Evolutionary conservation across 2,113 vertebrate genomes (phyloP).

Genomic region (Narcine bancroftii): DNA sequence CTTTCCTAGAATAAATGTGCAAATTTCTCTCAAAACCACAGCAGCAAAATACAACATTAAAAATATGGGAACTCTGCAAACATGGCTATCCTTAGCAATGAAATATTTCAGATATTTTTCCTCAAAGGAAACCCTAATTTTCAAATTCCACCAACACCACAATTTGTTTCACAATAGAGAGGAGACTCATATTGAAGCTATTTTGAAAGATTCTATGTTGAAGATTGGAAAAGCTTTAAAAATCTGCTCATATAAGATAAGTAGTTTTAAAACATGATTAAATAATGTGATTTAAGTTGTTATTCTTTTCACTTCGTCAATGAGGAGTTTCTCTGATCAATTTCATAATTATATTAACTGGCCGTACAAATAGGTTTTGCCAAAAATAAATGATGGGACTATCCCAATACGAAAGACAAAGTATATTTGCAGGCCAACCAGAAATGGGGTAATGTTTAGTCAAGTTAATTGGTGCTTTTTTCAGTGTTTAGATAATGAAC

Average conservation of each 20-base stretch:
- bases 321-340: no score
- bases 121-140: not conserved
- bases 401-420: not conserved
- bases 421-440: not conserved
- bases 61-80: not conserved
- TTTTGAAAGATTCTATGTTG: not conserved
- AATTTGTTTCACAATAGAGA: no score
- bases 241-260: not conserved
- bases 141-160: not conserved
- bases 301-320: not conserved
- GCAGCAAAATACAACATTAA: not conserved
- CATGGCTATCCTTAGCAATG: not conserved
- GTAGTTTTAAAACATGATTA: not conserved
- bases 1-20: not conserved
- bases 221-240: not conserved
- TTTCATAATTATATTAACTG: not conserved
- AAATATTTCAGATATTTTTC: not conserved
- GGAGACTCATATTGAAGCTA: not conserved
- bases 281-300: not conserved
- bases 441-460: not conserved
- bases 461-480: not conserved
- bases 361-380: not conserved
- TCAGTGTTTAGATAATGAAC: not conserved
- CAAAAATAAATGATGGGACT: not conserved
- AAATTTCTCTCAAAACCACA: not conserved